These are phyloP conservation scores for Cinara cedri DNA, from an alignment of 2,888 invertebrate genomes.

Conservation along the genomic window DNA sequence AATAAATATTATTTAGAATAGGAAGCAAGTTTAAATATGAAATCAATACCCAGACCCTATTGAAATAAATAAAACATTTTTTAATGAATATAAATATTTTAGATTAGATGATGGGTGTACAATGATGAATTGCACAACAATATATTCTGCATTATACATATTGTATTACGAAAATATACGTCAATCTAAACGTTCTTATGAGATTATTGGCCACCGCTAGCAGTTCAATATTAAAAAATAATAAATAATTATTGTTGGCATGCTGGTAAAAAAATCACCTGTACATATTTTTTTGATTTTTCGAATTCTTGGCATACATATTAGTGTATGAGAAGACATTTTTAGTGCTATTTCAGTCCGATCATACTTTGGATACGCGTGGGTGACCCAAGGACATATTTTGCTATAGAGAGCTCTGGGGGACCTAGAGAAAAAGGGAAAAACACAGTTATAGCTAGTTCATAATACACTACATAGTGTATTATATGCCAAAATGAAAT, in stretches of 20 bases:
- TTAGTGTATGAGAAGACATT: constrained; percentile 26
- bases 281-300: constrained; percentile 39
- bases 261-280: constrained; percentile 40
- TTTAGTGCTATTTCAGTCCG: constrained; percentile 38
- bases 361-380: constrained; percentile 51
- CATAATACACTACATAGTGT: background rate
- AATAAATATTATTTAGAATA: too few species aligned
- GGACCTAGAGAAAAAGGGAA: constrained; percentile 11
- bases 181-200: background rate
- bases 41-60: too few species aligned
- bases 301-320: constrained; percentile 40
- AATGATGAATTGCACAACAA: background rate
- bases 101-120: too few species aligned
- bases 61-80: too few species aligned
- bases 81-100: too few species aligned
- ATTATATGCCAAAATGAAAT: constrained; percentile 55
- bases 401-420: background rate
- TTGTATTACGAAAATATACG: background rate
- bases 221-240: constrained; percentile 18
- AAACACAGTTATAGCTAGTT: constrained; percentile 46
- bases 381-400: constrained; percentile 44
- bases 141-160: background rate
- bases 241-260: constrained; percentile 20
- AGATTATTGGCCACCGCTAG: background rate
- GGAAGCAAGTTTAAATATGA: too few species aligned